These are phyloP conservation scores for Drosophila anomalata DNA, from an alignment of 2,888 invertebrate species.

Conservation along the genomic window DNA sequence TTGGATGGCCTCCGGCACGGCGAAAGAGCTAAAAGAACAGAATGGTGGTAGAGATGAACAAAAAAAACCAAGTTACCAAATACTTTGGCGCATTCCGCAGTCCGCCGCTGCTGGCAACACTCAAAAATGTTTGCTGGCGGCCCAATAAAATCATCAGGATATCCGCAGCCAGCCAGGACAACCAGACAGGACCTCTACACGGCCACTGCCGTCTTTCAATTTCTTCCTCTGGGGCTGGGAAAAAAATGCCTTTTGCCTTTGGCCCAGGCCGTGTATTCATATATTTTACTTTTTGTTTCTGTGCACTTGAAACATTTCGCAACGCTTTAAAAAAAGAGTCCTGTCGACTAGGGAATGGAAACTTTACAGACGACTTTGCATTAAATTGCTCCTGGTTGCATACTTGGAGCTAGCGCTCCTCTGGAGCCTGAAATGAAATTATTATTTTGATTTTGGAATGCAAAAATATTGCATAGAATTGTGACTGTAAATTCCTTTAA, in stretches of 20 bases:
- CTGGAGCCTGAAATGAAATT: conserved; percentile 54
- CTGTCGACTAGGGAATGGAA: conserved; percentile 28
- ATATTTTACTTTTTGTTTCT: conserved; percentile 34
- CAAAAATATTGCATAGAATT: neutral
- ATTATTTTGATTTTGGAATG: conserved; percentile 54
- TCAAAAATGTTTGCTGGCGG: conserved; percentile 79
- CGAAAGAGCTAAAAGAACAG: conserved; percentile 24
- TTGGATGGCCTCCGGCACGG: conserved; percentile 38
- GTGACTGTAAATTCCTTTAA: neutral
- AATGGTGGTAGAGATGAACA: conserved; percentile 20
- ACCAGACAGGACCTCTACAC: conserved; percentile 41
- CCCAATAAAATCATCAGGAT: conserved; percentile 80
- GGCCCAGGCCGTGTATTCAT: conserved; percentile 22
- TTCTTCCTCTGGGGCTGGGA: conserved; percentile 51
- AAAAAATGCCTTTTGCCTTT: conserved; percentile 66
- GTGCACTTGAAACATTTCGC: conserved; percentile 68
- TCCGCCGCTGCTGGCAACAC: conserved; percentile 76
- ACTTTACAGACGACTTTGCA: conserved; percentile 65
- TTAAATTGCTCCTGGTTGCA: conserved; percentile 64
- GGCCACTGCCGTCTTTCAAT: conserved; percentile 62
- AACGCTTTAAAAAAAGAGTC: conserved; percentile 57
- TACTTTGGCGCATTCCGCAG: conserved; percentile 77
- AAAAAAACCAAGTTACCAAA: conserved; percentile 67
- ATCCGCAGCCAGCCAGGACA: conserved; percentile 71
- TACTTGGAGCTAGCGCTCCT: conserved; percentile 42